phyloP scores from a whole-genome alignment of 2,888 invertebrate species.

The Drosophila parthenogenetica region DNA sequence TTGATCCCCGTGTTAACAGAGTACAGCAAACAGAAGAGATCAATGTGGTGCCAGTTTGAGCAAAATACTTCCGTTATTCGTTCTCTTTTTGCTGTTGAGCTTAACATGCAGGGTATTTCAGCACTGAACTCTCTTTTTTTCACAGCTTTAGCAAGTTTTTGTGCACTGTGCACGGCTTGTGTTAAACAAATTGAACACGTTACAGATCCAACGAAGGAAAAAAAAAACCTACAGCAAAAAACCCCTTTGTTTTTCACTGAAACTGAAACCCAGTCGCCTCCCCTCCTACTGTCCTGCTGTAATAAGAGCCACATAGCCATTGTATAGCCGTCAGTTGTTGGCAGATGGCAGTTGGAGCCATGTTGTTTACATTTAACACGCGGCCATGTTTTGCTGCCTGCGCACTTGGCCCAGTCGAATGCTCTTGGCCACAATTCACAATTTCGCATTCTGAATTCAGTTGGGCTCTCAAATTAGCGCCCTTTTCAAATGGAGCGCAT shows the following conservation, averaged over 20 bases:
- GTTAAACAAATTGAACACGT: constrained; percentile 73
- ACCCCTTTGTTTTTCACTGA: constrained; percentile 41
- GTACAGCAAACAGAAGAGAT: too few relatives aligned
- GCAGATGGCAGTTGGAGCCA: constrained; percentile 38
- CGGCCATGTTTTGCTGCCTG: constrained; percentile 43
- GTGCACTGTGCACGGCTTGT: constrained; percentile 25
- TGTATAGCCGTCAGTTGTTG: constrained; percentile 37
- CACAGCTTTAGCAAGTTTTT: not conserved
- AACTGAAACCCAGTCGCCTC: constrained; percentile 8
- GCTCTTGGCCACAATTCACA: constrained; percentile 20
- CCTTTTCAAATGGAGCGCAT: constrained; percentile 30
- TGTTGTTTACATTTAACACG: constrained; percentile 65
- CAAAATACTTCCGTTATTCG: not conserved
- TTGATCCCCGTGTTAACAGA: too few relatives aligned
- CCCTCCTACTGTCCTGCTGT: not conserved
- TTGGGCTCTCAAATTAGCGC: constrained; percentile 53
- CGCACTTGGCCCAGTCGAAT: constrained; percentile 24
- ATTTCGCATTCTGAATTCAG: not conserved
- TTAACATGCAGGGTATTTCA: not conserved
- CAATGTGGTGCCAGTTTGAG: too few relatives aligned
- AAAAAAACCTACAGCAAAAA: constrained; percentile 27
- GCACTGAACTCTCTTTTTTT: not conserved
- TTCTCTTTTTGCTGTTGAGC: not conserved
- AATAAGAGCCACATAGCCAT: constrained; percentile 30
- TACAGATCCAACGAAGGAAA: constrained; percentile 6